phyloP scores from a whole-genome alignment of 92 coral and sea anemone species.

The Zoanthus sansibaricus region DNA sequence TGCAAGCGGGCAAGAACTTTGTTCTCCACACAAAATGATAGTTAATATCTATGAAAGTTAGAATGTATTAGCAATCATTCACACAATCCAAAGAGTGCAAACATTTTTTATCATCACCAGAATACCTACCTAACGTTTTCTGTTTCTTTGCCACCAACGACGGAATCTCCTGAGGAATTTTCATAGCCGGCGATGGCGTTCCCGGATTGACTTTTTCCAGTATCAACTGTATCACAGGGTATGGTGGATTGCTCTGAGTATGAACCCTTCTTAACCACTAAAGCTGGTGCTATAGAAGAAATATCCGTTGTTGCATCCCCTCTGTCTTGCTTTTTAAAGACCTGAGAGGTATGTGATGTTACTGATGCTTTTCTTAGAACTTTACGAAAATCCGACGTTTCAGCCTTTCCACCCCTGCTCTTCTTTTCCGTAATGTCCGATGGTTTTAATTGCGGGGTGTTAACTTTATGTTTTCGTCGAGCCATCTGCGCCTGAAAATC shows the following conservation, averaged over 20 bases:
- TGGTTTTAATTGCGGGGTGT: slow-evolving; percentile 33
- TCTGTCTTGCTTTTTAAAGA: slow-evolving; percentile 33
- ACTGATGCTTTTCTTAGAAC: slow-evolving; percentile 41
- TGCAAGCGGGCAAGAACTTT: not conserved
- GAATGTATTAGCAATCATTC: not conserved
- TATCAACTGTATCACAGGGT: slow-evolving; percentile 14
- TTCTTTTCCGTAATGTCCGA: slow-evolving; percentile 35
- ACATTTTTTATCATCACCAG: not conserved
- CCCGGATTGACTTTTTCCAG: not conserved
- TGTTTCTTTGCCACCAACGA: slow-evolving; percentile 21
- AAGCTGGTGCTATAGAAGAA: slow-evolving; percentile 4
- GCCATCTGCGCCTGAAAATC: slow-evolving; percentile 73
- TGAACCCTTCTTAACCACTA: slow-evolving; percentile 19
- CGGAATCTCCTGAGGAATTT: slow-evolving; percentile 17
- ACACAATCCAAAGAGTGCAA: not conserved
- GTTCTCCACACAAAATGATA: not conserved
- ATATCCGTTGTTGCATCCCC: not conserved
- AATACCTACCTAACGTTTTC: slow-evolving; percentile 15
- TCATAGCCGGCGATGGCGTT: not conserved
- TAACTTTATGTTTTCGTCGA: slow-evolving; percentile 71
- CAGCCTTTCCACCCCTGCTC: slow-evolving; percentile 38
- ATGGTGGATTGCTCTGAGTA: slow-evolving; percentile 5
- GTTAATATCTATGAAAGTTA: no score
- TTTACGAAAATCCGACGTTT: slow-evolving; percentile 37
- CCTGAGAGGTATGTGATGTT: slow-evolving; percentile 8